phyloP scores from a whole-genome alignment of 2,113 vertebrate genomes.

The Empidonax alnorum region DNA sequence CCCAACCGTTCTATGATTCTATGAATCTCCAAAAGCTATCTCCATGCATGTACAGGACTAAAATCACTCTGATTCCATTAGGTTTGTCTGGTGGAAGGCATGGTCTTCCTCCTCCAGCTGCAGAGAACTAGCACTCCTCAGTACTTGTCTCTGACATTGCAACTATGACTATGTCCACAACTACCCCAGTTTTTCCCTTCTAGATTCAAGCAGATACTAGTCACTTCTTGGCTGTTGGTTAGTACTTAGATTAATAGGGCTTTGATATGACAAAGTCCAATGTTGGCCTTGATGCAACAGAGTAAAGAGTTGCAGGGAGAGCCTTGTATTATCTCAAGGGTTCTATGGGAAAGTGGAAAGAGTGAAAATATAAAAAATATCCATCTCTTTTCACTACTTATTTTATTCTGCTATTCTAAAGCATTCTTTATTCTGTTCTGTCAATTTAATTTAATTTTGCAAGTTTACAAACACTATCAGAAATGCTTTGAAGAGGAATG shows the following conservation, averaged over 20 bases:
- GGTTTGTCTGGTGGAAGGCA: neutral
- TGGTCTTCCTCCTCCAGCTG: neutral
- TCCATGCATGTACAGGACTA: neutral
- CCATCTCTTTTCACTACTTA: neutral
- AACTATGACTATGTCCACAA: neutral
- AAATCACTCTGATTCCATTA: neutral
- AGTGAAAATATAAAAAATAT: neutral
- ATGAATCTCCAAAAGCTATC: neutral
- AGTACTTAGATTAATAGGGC: neutral
- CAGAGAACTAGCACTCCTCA: neutral
- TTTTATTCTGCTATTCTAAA: neutral
- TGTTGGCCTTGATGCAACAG: neutral
- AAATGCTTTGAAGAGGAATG: neutral
- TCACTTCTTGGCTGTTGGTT: neutral
- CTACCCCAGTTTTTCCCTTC: neutral
- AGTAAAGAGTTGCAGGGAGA: neutral
- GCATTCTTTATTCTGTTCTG: neutral
- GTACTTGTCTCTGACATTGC: neutral
- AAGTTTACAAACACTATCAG: neutral
- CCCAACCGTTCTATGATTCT: neutral
- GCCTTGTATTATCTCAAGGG: neutral
- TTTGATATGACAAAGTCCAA: neutral
- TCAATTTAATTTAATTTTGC: neutral
- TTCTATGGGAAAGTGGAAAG: neutral
- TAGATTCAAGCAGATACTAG: neutral